These are phyloP conservation scores for Poeciliopsis turneri DNA, from an alignment of 2,797 vertebrate genomes.

Conservation along the genomic window DNA sequence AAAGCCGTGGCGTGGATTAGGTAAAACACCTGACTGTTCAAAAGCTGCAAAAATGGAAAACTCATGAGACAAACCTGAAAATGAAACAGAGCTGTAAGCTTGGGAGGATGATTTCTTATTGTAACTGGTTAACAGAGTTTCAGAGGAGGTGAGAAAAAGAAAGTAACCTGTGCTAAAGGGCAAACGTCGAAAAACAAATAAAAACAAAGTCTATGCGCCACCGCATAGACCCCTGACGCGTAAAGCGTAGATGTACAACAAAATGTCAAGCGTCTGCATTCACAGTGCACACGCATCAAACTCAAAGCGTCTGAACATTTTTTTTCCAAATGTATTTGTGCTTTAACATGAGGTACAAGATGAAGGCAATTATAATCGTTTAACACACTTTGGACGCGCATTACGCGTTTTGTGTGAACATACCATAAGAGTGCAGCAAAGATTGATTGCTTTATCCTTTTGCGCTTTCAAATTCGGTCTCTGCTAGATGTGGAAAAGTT, in stretches of 20 bases:
- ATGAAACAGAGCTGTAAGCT: slow-evolving; percentile 21
- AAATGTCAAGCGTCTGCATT: no score
- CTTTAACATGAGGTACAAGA: no score
- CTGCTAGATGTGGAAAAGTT: neutral
- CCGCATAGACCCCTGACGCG: no score
- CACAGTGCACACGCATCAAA: no score
- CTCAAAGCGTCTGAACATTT: no score
- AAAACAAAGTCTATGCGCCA: no score
- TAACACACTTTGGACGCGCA: no score
- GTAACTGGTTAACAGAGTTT: slow-evolving; percentile 34
- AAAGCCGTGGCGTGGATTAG: slow-evolving; percentile 19
- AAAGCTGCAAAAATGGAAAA: no score
- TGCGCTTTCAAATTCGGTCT: neutral
- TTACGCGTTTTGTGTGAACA: no score
- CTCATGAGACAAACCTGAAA: slow-evolving; percentile 23
- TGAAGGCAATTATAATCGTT: no score
- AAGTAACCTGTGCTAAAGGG: slow-evolving; percentile 1
- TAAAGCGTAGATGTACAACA: no score
- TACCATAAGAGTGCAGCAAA: neutral
- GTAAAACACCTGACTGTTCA: slow-evolving; percentile 1
- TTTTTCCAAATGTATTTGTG: no score
- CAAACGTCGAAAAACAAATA: neutral
- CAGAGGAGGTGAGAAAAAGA: slow-evolving; percentile 28
- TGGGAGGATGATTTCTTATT: slow-evolving; percentile 36
- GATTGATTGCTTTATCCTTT: neutral